Evolutionary conservation across 2,888 invertebrate genomes (phyloP).

Genomic region (Lordiphosa andalusiaca): DNA sequence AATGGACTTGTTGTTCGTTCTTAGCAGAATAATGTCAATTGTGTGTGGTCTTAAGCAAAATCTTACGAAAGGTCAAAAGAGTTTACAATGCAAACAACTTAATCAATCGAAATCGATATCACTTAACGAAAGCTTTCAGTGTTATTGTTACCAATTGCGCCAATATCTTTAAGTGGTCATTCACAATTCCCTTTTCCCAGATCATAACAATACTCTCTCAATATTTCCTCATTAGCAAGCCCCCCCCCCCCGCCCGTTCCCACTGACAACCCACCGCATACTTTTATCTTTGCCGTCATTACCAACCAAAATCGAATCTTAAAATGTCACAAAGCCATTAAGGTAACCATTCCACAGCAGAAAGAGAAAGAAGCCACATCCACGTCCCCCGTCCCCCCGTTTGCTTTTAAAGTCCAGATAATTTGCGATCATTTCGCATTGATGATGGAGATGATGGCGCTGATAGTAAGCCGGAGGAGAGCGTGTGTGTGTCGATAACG

Average conservation of each 20-base stretch:
- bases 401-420: constrained; percentile 59
- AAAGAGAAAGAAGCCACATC: constrained; percentile 5
- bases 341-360: constrained; percentile 27
- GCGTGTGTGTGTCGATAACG: constrained; percentile 45
- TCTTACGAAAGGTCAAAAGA: background rate
- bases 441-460: constrained; percentile 74
- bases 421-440: constrained; percentile 74
- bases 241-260: too few relatives aligned
- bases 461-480: constrained; percentile 38
- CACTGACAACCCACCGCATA: constrained; percentile 18
- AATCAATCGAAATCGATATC: too few relatives aligned
- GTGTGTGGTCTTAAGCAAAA: constrained; percentile 15
- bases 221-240: constrained; percentile 11
- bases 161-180: too few relatives aligned
- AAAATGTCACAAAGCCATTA: constrained; percentile 71
- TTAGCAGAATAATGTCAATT: background rate
- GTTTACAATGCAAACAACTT: too few relatives aligned
- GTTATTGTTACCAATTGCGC: too few relatives aligned
- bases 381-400: constrained; percentile 6
- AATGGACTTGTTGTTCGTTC: constrained; percentile 1
- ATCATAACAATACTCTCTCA: too few relatives aligned
- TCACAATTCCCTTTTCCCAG: too few relatives aligned
- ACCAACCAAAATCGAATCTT: constrained; percentile 61
- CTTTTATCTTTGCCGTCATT: constrained; percentile 64
- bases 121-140: too few relatives aligned